These are phyloP conservation scores for Phalanger gymnotis DNA, from an alignment of 2,797 vertebrate genomes.

Conservation along the genomic window DNA sequence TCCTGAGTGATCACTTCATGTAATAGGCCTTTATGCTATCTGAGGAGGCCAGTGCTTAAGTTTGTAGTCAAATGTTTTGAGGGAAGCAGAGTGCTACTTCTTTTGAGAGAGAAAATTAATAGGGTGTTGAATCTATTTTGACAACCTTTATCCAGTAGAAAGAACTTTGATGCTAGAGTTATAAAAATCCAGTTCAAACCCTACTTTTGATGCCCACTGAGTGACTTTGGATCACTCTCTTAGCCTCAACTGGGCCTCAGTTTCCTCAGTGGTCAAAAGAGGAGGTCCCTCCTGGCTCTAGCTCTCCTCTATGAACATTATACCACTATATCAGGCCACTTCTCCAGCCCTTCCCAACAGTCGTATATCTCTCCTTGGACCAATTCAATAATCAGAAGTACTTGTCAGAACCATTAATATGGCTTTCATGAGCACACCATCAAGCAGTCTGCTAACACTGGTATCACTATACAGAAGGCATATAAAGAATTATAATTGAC, in stretches of 20 bases:
- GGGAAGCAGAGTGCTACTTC: background rate
- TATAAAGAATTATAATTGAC: background rate
- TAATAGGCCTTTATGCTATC: background rate
- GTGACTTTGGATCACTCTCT: background rate
- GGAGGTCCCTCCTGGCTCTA: background rate
- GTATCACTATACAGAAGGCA: background rate
- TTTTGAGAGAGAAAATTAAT: background rate
- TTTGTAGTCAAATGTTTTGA: background rate
- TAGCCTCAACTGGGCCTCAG: background rate
- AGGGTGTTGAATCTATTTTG: background rate
- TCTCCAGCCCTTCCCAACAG: background rate
- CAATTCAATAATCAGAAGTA: background rate
- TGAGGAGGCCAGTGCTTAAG: background rate
- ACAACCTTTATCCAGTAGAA: background rate
- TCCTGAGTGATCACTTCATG: background rate
- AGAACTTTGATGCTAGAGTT: background rate
- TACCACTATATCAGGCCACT: background rate
- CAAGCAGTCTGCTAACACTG: background rate
- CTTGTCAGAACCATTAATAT: background rate
- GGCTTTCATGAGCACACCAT: background rate
- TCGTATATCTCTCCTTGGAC: background rate
- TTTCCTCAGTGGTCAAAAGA: background rate
- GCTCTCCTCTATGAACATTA: background rate
- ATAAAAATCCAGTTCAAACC: background rate
- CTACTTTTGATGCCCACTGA: background rate